Percentiles rank a stretch among this genome's conserved stretches.
Conservation (phyloP, 2,888 invertebrate species). For the Erebia aethiops region DNA sequence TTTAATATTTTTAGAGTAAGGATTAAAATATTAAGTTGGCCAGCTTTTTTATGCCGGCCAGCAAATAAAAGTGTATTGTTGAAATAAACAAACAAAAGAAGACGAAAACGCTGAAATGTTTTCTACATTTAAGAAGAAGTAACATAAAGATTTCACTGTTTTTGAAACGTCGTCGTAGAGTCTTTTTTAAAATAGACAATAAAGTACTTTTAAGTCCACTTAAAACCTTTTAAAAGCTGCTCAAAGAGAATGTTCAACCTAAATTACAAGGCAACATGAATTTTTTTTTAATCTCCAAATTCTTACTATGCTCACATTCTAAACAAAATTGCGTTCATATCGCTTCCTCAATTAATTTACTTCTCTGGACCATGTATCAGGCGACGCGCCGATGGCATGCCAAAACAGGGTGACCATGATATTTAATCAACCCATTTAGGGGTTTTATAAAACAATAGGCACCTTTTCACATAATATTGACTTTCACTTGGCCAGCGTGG, state of each 20-base stretch:
- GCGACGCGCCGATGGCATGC: constrained; percentile 59
- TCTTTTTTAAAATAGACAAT: neutral
- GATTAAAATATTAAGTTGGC: neutral
- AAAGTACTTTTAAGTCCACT: neutral
- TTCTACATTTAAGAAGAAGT: neutral
- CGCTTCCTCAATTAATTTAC: constrained; percentile 47
- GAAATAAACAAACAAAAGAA: neutral
- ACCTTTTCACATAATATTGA: too few relatives aligned
- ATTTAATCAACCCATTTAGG: too few relatives aligned
- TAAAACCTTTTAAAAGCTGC: neutral
- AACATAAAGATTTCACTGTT: neutral
- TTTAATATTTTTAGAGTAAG: too few relatives aligned
- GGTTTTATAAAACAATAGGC: too few relatives aligned
- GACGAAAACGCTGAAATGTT: neutral
- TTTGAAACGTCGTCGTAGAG: neutral
- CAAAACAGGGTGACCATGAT: constrained; percentile 24
- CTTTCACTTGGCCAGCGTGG: too few relatives aligned
- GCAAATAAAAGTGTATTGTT: neutral
- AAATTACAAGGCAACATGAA: constrained; percentile 19
- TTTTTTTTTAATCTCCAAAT: constrained; percentile 33
- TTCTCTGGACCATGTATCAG: constrained; percentile 48
- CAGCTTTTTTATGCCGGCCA: neutral
- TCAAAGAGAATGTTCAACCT: constrained; percentile 20
- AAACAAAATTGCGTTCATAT: constrained; percentile 41
- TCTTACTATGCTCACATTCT: constrained; percentile 40